phyloP scores from a whole-genome alignment of 2,113 vertebrate species.

The Rhabdomys dilectus region DNA sequence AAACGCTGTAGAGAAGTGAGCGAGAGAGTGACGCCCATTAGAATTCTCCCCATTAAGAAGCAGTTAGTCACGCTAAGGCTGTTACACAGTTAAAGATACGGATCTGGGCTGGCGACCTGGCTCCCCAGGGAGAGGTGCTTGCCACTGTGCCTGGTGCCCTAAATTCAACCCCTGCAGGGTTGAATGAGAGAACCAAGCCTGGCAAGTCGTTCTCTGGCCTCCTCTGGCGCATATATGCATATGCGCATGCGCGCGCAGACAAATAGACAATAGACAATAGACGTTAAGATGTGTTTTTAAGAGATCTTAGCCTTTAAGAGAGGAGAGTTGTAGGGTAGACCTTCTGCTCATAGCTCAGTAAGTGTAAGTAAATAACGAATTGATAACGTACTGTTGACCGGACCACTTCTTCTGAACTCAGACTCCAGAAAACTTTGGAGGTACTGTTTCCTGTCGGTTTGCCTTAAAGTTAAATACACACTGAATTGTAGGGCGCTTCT shows the following conservation, averaged over 20 bases:
- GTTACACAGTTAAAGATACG: slow-evolving; percentile 29
- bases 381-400: slow-evolving; percentile 41
- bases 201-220: neutral
- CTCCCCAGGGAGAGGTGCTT: neutral
- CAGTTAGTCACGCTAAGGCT: neutral
- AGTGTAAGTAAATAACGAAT: neutral
- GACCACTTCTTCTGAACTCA: slow-evolving; percentile 26
- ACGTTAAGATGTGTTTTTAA: neutral
- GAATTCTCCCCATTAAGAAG: neutral
- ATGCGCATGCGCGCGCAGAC: neutral
- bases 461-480: slow-evolving; percentile 51
- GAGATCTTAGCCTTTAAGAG: slow-evolving; percentile 17
- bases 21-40: neutral
- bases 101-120: neutral
- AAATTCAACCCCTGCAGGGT: neutral
- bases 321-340: neutral
- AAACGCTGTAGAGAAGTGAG: neutral
- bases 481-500: slow-evolving; percentile 64
- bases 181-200: neutral
- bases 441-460: neutral
- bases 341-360: slow-evolving; percentile 16
- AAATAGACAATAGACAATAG: neutral
- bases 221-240: too few relatives aligned
- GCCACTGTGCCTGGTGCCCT: neutral
- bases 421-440: slow-evolving; percentile 42